A percentile compares a stretch with the other conserved stretches of the same genome.
Conservation (phyloP, 2,888 invertebrate genomes). For the Spodoptera exigua region DNA sequence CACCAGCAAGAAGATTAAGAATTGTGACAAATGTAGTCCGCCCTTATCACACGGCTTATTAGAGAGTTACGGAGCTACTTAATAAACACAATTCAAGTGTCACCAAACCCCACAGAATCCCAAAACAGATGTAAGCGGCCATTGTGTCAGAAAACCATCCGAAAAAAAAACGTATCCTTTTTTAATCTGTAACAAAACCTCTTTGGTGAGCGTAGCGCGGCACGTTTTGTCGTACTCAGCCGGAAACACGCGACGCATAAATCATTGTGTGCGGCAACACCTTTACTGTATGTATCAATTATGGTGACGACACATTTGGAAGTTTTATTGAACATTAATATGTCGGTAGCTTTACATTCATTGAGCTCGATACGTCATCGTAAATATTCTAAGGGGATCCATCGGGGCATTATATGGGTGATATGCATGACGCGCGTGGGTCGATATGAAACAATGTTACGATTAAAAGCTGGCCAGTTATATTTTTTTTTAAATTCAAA, state of each 20-base stretch:
- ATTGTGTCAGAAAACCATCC: slow-evolving; percentile 9
- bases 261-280: slow-evolving; percentile 58
- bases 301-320: slow-evolving; percentile 45
- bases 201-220: slow-evolving; percentile 36
- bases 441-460: no score
- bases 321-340: slow-evolving; percentile 55
- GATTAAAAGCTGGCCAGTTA: no score
- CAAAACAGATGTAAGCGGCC: slow-evolving; percentile 39
- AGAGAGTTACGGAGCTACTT: background rate
- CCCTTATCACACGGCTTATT: no score
- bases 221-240: slow-evolving; percentile 49
- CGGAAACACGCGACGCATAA: slow-evolving; percentile 55
- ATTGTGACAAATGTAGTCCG: no score
- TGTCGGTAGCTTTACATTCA: slow-evolving; percentile 36
- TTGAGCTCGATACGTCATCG: slow-evolving; percentile 27
- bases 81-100: slow-evolving; percentile 17
- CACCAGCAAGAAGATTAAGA: no score
- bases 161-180: slow-evolving; percentile 11
- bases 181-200: slow-evolving; percentile 53
- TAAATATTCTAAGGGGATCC: slow-evolving; percentile 25
- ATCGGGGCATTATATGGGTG: no score
- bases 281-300: slow-evolving; percentile 58
- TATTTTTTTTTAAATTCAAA: no score
- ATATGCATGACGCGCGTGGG: no score
- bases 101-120: slow-evolving; percentile 12